Conservation (phyloP, 2,113 vertebrate genomes). For the Podilymbus podiceps region DNA sequence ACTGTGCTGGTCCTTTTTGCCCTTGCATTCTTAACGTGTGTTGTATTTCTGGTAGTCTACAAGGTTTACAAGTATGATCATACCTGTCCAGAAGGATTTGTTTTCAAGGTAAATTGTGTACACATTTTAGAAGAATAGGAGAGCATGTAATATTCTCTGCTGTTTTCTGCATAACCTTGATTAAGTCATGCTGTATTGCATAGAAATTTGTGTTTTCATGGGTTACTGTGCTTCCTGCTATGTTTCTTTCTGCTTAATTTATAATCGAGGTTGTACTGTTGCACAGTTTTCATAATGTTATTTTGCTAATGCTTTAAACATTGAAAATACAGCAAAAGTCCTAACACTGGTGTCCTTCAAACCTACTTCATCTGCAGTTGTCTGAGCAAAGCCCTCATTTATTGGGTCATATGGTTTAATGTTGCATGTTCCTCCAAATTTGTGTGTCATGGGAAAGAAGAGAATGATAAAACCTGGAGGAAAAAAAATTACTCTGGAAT, state of each 20-base stretch:
- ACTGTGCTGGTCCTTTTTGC: constrained; percentile 92
- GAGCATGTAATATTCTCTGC: neutral
- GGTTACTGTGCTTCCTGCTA: neutral
- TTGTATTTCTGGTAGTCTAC: constrained; percentile 97
- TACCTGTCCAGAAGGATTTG: constrained; percentile 90
- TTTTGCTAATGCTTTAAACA: neutral
- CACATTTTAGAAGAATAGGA: neutral
- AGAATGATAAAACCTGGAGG: neutral
- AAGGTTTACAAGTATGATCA: constrained; percentile 98
- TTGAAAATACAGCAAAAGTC: neutral
- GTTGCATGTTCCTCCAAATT: neutral
- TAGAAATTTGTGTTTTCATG: neutral
- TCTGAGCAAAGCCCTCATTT: neutral
- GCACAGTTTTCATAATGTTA: neutral
- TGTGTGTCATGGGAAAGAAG: neutral
- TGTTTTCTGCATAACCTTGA: neutral
- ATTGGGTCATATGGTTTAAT: neutral
- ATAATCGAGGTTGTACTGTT: neutral
- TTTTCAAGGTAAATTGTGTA: constrained; percentile 82
- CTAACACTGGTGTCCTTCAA: neutral
- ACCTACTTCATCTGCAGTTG: neutral
- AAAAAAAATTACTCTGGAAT: neutral
- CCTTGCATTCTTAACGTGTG: constrained; percentile 91
- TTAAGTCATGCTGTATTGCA: neutral
- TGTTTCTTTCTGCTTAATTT: neutral